Evolutionary conservation across 2,797 vertebrate species (phyloP).

Genomic region (Steatocranus sp.): DNA sequence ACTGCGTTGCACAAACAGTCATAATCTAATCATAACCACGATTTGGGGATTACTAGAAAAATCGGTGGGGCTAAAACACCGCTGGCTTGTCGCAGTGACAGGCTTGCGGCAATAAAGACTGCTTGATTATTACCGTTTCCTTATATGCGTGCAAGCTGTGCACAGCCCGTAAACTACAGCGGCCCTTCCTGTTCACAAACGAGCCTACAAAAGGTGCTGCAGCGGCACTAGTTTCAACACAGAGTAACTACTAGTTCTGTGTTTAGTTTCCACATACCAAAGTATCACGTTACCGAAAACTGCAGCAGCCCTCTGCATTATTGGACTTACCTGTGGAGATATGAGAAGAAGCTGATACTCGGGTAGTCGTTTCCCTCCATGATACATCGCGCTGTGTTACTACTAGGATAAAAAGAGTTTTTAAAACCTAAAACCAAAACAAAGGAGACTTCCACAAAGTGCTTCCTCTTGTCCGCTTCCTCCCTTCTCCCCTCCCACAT

Average conservation of each 20-base stretch:
- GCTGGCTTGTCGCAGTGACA: background rate
- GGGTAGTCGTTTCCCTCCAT: conserved; percentile 51
- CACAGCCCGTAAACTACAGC: conserved; percentile 3
- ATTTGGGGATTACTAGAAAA: background rate
- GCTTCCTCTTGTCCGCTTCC: conserved; percentile 27
- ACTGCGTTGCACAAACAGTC: background rate
- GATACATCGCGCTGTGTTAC: background rate
- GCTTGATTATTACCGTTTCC: conserved; percentile 19
- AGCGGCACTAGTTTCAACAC: background rate
- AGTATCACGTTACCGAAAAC: conserved; percentile 19
- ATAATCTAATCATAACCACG: background rate
- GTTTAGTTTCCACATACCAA: conserved; percentile 11
- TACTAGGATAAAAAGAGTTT: background rate
- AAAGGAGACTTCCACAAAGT: conserved; percentile 1
- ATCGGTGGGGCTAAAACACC: background rate
- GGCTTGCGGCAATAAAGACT: background rate
- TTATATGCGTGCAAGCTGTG: background rate
- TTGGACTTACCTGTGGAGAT: conserved; percentile 56
- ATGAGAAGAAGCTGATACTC: conserved; percentile 51
- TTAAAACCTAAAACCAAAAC: conserved; percentile 33
- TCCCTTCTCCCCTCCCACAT: conserved; percentile 49
- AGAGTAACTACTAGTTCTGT: background rate
- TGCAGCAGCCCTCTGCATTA: background rate
- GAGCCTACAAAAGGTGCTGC: background rate
- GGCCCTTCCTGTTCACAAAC: background rate